A percentile compares a stretch with the other conserved stretches of the same genome.
Evolutionary conservation across 2,888 invertebrate species (phyloP).

Genomic region (Abrostola tripartita): DNA sequence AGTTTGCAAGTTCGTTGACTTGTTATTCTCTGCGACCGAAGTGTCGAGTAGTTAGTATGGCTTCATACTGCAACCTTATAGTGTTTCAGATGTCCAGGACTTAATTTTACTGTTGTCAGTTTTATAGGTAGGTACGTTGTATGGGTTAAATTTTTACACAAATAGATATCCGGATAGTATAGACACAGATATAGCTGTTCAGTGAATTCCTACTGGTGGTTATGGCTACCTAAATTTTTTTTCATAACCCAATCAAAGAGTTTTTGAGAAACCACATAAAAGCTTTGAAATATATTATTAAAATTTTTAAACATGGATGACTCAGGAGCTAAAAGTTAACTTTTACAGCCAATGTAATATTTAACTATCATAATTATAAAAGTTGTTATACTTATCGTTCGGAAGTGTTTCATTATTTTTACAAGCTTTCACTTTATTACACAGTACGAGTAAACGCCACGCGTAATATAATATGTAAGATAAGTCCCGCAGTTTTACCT

Average conservation of each 20-base stretch:
- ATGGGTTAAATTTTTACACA: background rate
- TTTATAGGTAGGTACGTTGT: background rate
- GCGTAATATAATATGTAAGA: background rate
- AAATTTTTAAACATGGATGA: no score
- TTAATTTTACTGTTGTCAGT: background rate
- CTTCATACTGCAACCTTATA: slow-evolving; percentile 11
- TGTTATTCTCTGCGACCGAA: slow-evolving; percentile 2
- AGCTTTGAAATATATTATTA: no score
- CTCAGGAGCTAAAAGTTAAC: background rate
- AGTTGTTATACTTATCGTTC: background rate
- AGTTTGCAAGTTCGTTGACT: slow-evolving; percentile 22
- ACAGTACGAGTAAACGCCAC: background rate
- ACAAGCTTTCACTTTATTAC: background rate
- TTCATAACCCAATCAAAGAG: no score
- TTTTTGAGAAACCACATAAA: no score
- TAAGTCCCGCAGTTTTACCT: background rate
- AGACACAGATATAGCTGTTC: no score
- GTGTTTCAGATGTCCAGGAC: background rate
- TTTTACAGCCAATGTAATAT: background rate
- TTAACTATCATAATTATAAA: background rate
- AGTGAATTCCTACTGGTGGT: no score
- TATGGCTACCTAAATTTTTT: no score
- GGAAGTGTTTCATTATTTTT: background rate
- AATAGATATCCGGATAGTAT: no score
- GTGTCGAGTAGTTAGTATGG: slow-evolving; percentile 6